Evolutionary conservation across 2,888 invertebrate genomes (phyloP).

Genomic region (Augiades crinisus): DNA sequence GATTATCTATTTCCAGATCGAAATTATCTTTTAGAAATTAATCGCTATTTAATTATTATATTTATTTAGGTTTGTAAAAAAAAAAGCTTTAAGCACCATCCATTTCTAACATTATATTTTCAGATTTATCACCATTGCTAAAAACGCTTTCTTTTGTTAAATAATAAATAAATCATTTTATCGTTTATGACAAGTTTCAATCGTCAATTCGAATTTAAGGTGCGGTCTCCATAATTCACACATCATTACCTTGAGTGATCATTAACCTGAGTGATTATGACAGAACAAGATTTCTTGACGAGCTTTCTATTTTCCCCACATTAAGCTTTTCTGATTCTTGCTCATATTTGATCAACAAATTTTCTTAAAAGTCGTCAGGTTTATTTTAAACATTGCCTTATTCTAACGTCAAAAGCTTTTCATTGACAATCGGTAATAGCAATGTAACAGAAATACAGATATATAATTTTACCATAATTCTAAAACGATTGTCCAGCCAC

Average conservation of each 20-base stretch:
- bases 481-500: not conserved
- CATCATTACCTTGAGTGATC: constrained; percentile 37
- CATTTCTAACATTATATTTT: not conserved
- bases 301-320: constrained; percentile 33
- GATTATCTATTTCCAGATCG: too few relatives aligned
- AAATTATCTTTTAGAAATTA: too few relatives aligned
- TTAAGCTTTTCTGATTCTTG: constrained; percentile 26
- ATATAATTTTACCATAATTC: not conserved
- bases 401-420: too few relatives aligned
- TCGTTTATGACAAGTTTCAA: not conserved
- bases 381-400: too few relatives aligned
- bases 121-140: not conserved
- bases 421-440: too few relatives aligned
- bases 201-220: not conserved
- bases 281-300: constrained; percentile 33
- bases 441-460: too few relatives aligned
- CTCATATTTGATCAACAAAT: too few relatives aligned
- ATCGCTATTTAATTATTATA: too few relatives aligned
- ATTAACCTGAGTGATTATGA: constrained; percentile 35
- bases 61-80: too few relatives aligned
- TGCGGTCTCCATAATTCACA: constrained; percentile 33
- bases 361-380: too few relatives aligned
- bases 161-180: not conserved
- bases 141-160: not conserved
- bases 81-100: too few relatives aligned